Evolutionary conservation across 2,888 invertebrate genomes (phyloP).

Genomic region (Tetragonisca angustula): DNA sequence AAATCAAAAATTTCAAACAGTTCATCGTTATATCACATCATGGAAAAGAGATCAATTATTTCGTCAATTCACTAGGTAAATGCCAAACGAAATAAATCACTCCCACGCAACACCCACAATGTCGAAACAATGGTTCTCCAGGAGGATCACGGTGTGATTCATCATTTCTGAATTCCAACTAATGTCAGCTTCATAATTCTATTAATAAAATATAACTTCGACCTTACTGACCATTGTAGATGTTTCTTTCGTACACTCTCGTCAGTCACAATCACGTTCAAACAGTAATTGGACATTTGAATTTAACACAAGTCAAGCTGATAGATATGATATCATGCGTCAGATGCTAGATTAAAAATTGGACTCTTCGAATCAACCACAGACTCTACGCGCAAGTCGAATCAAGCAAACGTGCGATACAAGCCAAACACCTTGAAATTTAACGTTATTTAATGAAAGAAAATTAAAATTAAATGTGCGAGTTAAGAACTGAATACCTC

Average conservation of each 20-base stretch:
- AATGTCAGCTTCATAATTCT: not conserved
- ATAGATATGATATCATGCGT: not conserved
- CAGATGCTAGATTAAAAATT: not conserved
- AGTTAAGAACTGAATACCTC: not conserved
- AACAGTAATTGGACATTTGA: not conserved
- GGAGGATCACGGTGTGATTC: not conserved
- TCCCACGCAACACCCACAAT: not conserved
- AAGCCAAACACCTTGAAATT: not conserved
- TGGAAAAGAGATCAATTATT: not conserved
- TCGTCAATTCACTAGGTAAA: not conserved
- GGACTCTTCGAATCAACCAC: not conserved
- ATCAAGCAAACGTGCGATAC: no score
- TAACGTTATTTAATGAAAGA: no score
- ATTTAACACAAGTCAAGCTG: not conserved
- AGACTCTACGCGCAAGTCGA: no score
- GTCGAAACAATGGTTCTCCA: not conserved
- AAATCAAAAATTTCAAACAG: not conserved
- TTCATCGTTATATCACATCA: not conserved
- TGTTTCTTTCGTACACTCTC: not conserved
- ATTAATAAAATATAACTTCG: not conserved
- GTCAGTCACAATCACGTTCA: not conserved
- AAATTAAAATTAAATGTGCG: no score
- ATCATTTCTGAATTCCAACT: not conserved
- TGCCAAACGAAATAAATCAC: constrained; percentile 3
- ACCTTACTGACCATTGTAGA: not conserved